These are phyloP conservation scores for Thera obeliscata DNA, from an alignment of 2,888 invertebrate genomes.

Conservation along the genomic window DNA sequence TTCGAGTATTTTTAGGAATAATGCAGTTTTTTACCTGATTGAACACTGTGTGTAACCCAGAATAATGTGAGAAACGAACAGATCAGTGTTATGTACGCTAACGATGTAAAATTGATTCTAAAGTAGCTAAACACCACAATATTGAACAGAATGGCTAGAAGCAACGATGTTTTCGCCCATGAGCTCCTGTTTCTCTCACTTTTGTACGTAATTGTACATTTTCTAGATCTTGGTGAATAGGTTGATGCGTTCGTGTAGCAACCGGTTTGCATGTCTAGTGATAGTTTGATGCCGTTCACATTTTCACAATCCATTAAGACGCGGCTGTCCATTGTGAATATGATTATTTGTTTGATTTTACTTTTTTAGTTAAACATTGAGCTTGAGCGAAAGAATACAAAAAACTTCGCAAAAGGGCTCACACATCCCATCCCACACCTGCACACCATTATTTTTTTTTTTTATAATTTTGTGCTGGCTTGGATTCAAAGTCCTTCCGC, in stretches of 20 bases:
- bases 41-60: constrained; percentile 77
- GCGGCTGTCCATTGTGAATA: constrained; percentile 9
- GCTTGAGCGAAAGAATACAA: too few species aligned
- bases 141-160: constrained; percentile 68
- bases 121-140: constrained; percentile 63
- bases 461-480: too few species aligned
- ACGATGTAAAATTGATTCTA: constrained; percentile 64
- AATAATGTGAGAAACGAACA: constrained; percentile 68
- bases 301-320: constrained; percentile 58
- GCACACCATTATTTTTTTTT: too few species aligned
- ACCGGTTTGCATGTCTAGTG: constrained; percentile 53
- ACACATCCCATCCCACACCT: too few species aligned
- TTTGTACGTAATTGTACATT: constrained; percentile 71
- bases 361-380: too few species aligned
- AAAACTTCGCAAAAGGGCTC: too few species aligned
- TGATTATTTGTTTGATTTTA: neutral
- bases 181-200: constrained; percentile 54
- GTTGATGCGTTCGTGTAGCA: constrained; percentile 38
- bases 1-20: neutral
- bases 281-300: constrained; percentile 70
- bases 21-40: constrained; percentile 60
- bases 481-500: too few species aligned
- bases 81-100: constrained; percentile 63
- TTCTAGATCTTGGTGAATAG: constrained; percentile 61
- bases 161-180: constrained; percentile 63